These are phyloP conservation scores for Xestia sexstrigata DNA, from an alignment of 2,888 invertebrate genomes.

Conservation along the genomic window DNA sequence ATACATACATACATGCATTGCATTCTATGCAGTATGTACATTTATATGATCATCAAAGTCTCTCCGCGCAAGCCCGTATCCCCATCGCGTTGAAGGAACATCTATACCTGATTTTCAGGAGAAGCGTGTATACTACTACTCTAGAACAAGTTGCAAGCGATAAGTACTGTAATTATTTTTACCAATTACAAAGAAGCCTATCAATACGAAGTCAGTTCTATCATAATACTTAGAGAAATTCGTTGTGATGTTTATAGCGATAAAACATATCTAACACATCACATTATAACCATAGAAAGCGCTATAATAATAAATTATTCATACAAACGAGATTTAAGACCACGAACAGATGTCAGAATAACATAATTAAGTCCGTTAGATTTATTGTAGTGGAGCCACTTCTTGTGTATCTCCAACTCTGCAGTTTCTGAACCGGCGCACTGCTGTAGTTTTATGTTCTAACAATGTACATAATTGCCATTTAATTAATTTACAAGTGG, in stretches of 20 bases:
- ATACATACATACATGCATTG: constrained; percentile 62
- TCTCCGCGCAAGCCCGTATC: not conserved
- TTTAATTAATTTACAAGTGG: constrained; percentile 19
- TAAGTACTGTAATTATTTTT: not conserved
- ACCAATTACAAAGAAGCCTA: not conserved
- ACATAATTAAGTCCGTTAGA: constrained; percentile 32
- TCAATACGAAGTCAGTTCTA: not conserved
- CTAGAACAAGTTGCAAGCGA: not conserved
- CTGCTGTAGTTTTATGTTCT: constrained; percentile 9
- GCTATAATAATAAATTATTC: constrained; percentile 22
- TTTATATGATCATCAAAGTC: constrained; percentile 25
- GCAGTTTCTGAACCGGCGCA: constrained; percentile 9
- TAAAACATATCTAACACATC: constrained; percentile 2
- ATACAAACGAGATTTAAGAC: constrained; percentile 14
- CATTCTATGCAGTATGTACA: constrained; percentile 13
- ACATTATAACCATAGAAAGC: constrained; percentile 33
- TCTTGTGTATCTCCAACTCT: constrained; percentile 3
- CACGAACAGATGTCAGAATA: constrained; percentile 5
- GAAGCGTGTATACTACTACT: not conserved
- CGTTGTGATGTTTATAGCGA: constrained; percentile 3
- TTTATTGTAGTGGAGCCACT: not conserved
- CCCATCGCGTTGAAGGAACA: not conserved
- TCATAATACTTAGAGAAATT: constrained; percentile 2
- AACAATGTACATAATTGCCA: constrained; percentile 25
- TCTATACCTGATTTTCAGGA: not conserved